Percentiles rank a stretch among this genome's conserved stretches.
phyloP scores from a whole-genome alignment of 2,113 vertebrate genomes.

The Orycteropus afer region DNA sequence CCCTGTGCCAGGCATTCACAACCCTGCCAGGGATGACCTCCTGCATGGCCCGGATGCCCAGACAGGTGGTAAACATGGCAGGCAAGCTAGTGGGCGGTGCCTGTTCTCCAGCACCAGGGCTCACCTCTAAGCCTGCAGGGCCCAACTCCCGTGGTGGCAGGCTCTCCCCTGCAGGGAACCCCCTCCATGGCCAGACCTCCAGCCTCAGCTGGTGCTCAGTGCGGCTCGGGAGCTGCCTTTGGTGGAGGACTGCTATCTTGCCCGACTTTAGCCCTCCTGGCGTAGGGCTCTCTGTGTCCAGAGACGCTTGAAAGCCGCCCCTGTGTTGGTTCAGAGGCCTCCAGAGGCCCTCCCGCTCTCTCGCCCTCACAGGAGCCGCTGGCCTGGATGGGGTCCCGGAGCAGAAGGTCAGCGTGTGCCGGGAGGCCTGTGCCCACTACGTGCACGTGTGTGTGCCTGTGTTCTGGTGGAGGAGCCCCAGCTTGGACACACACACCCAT shows the following conservation, averaged over 20 bases:
- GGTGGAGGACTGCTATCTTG: not conserved
- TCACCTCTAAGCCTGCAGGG: not conserved
- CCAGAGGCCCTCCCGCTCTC: not conserved
- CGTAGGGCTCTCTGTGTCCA: not conserved
- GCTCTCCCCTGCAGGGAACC: not conserved
- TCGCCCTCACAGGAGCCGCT: not conserved
- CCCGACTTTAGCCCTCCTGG: not conserved
- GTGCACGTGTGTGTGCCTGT: not conserved
- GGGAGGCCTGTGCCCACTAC: too few relatives aligned
- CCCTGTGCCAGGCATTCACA: slow-evolving; percentile 20
- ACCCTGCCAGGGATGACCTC: slow-evolving; percentile 11
- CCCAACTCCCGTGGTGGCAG: not conserved
- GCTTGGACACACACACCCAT: not conserved
- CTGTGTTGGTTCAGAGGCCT: too few relatives aligned
- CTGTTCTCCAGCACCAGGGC: not conserved
- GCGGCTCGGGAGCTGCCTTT: not conserved
- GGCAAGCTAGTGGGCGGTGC: not conserved
- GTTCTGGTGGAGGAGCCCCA: not conserved
- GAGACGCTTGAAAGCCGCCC: not conserved
- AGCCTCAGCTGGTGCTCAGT: not conserved
- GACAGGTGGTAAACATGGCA: not conserved
- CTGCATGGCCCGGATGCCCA: not conserved
- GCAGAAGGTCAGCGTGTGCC: too few relatives aligned
- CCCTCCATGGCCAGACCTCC: not conserved
- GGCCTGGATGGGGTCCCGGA: too few relatives aligned